Evolutionary conservation across 2,888 invertebrate species (phyloP).

Genomic region (Myathropa florea): DNA sequence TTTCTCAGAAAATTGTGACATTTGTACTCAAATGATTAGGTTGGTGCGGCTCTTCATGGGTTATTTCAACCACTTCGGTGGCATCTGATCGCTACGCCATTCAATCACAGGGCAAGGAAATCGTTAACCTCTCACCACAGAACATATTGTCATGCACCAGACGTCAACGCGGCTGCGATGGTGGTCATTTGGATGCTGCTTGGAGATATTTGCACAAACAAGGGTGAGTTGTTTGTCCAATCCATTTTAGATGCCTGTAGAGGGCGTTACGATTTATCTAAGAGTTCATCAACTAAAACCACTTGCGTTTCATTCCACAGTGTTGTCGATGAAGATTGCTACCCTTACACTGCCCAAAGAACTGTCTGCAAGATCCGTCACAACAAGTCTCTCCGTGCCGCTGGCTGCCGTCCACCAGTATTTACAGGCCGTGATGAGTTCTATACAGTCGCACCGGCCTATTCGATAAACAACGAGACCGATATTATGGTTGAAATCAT

Average conservation of each 20-base stretch:
- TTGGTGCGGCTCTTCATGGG: conserved; percentile 95
- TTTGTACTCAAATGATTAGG: conserved; percentile 76
- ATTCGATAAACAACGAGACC: conserved; percentile 87
- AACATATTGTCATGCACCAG: conserved; percentile 92
- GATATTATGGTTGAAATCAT: conserved; percentile 96
- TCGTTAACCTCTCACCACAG: conserved; percentile 89
- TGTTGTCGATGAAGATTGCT: conserved; percentile 91
- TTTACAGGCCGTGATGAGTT: conserved; percentile 82
- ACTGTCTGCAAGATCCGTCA: conserved; percentile 85
- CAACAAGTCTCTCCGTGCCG: conserved; percentile 77
- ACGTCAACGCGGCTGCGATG: conserved; percentile 90
- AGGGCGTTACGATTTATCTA: too few species aligned
- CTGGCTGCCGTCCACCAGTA: conserved; percentile 82
- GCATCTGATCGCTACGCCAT: conserved; percentile 92
- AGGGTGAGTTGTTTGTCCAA: conserved; percentile 82
- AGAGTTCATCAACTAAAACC: not conserved
- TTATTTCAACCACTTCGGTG: conserved; percentile 91
- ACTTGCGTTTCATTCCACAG: conserved; percentile 80
- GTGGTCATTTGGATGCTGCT: conserved; percentile 94
- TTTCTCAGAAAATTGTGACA: not conserved
- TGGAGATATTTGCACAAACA: conserved; percentile 93
- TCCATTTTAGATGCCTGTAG: too few species aligned
- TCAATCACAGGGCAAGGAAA: conserved; percentile 90
- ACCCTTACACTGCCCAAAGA: conserved; percentile 87
- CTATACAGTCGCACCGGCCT: conserved; percentile 89